phyloP scores from a whole-genome alignment of 2,113 vertebrate species.

The Origma solitaria region DNA sequence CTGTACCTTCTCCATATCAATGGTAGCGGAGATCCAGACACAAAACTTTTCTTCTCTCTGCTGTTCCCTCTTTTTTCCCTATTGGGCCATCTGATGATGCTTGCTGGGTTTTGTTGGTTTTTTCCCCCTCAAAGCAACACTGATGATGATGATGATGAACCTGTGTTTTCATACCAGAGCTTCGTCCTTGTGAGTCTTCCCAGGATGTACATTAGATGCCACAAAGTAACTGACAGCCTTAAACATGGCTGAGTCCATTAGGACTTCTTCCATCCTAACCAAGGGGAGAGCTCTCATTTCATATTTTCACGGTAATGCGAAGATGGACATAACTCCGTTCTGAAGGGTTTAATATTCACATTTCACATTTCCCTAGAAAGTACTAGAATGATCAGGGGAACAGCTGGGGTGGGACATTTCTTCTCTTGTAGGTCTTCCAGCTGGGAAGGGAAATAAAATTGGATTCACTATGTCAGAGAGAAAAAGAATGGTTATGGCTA shows the following conservation, averaged over 20 bases:
- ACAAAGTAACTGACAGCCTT: not conserved
- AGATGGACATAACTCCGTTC: not conserved
- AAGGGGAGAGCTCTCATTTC: not conserved
- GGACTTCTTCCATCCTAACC: not conserved
- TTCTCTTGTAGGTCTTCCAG: not conserved
- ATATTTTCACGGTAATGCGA: not conserved
- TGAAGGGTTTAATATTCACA: not conserved
- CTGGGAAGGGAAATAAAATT: not conserved
- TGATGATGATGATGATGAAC: not conserved
- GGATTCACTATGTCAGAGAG: not conserved
- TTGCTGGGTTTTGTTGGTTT: not conserved
- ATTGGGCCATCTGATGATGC: not conserved
- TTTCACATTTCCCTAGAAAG: not conserved
- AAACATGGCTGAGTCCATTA: not conserved
- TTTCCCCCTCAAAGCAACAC: not conserved
- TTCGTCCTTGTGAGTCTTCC: not conserved
- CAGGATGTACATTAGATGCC: not conserved
- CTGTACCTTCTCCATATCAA: accelerated
- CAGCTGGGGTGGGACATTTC: not conserved
- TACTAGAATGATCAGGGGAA: not conserved
- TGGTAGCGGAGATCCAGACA: not conserved
- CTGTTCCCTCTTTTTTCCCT: not conserved
- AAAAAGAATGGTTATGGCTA: not conserved
- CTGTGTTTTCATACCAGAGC: not conserved
- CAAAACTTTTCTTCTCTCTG: not conserved